Percentiles rank a stretch among this genome's conserved stretches.
phyloP scores from a whole-genome alignment of 2,113 vertebrate genomes.

The Psammodynastes pulverulentus region DNA sequence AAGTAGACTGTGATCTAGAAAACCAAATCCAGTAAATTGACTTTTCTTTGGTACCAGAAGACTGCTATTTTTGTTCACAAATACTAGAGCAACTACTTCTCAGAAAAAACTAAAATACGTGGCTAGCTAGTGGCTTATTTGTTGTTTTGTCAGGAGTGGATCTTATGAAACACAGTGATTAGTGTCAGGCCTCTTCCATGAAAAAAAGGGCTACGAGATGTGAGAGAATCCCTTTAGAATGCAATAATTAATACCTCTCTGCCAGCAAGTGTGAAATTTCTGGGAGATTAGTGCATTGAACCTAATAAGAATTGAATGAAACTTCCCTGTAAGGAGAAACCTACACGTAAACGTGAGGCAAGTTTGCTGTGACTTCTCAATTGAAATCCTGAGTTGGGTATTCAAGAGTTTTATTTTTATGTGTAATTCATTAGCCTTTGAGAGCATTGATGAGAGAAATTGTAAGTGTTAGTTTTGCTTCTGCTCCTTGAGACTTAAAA shows the following conservation, averaged over 20 bases:
- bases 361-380: constrained; percentile 38
- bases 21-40: neutral
- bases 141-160: neutral
- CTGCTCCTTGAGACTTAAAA: constrained; percentile 8
- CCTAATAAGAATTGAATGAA: constrained; percentile 49
- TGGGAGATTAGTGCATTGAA: constrained; percentile 57
- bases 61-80: constrained; percentile 20
- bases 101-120: neutral
- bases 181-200: constrained; percentile 30
- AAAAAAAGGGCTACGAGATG: neutral
- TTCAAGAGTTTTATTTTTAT: constrained; percentile 29
- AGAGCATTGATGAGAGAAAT: constrained; percentile 31
- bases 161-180: constrained; percentile 13
- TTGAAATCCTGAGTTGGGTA: constrained; percentile 37
- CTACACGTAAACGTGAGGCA: constrained; percentile 37
- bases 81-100: constrained; percentile 12
- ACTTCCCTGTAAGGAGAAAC: constrained; percentile 34
- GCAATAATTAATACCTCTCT: constrained; percentile 56
- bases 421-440: constrained; percentile 22
- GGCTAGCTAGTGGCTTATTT: neutral
- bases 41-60: constrained; percentile 8
- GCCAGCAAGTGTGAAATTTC: constrained; percentile 63
- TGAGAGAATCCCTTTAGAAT: constrained; percentile 60
- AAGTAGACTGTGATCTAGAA: neutral
- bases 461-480: constrained; percentile 30